Percentiles rank a stretch among this genome's conserved stretches.
phyloP scores from a whole-genome alignment of 2,113 vertebrate genomes.

The Neolamprologus devosi region DNA sequence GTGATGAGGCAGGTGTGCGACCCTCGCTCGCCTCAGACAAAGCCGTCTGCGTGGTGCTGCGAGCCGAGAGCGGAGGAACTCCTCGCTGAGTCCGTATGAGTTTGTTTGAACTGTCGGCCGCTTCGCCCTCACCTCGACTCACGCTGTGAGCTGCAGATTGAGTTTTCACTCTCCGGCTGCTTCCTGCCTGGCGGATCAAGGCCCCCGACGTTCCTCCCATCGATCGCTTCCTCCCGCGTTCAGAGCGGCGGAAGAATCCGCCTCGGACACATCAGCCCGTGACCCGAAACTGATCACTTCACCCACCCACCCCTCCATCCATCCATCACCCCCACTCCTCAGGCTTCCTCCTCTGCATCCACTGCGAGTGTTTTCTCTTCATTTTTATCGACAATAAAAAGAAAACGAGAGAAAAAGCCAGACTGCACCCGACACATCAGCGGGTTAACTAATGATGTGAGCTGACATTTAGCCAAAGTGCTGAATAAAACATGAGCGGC shows the following conservation, averaged over 20 bases:
- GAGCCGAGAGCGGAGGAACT: neutral
- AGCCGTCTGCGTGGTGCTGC: neutral
- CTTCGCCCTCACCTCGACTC: neutral
- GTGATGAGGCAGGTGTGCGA: neutral
- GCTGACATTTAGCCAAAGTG: neutral
- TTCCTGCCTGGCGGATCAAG: slow-evolving; percentile 33
- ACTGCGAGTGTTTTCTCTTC: neutral
- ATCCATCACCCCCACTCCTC: neutral
- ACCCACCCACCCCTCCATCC: neutral
- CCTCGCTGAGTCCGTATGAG: neutral
- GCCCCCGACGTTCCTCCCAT: neutral
- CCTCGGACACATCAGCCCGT: neutral
- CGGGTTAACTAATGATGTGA: neutral
- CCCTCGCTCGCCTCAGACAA: neutral
- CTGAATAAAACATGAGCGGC: neutral
- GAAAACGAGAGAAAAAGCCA: neutral
- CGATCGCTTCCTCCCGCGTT: slow-evolving; percentile 30
- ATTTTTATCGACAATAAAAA: neutral
- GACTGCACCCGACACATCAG: neutral
- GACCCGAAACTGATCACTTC: slow-evolving; percentile 15
- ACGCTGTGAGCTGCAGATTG: slow-evolving; percentile 20
- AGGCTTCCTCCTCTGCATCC: neutral
- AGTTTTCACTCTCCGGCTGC: neutral
- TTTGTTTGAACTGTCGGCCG: neutral
- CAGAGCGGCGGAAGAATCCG: slow-evolving; percentile 33